These are phyloP conservation scores for Euwallacea fornicatus DNA, from an alignment of 1,140 invertebrate species.

Conservation along the genomic window DNA sequence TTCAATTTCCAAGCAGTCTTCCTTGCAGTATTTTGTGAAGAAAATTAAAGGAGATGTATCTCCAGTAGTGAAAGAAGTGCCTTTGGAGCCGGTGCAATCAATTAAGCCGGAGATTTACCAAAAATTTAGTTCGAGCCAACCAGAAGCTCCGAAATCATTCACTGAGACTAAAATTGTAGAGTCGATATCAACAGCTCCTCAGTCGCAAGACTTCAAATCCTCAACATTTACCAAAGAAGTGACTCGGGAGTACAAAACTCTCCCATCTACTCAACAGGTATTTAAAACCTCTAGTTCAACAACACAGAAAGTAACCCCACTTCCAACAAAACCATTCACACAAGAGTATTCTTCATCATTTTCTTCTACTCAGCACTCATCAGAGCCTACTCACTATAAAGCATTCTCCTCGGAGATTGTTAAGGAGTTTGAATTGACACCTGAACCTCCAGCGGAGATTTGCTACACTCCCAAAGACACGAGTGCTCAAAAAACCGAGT, in stretches of 20 bases:
- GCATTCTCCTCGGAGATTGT: constrained; percentile 39
- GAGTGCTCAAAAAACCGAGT: constrained; percentile 52
- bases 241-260: constrained; percentile 37
- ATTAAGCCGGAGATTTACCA: constrained; percentile 50
- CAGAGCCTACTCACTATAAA: constrained; percentile 41
- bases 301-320: constrained; percentile 28
- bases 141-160: constrained; percentile 23
- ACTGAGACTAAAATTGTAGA: constrained; percentile 46
- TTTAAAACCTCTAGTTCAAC: constrained; percentile 40
- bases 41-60: constrained; percentile 50
- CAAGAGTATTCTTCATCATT: constrained; percentile 36
- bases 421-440: constrained; percentile 62
- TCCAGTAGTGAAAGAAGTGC: constrained; percentile 44
- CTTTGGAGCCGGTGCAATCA: constrained; percentile 36
- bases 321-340: constrained; percentile 16
- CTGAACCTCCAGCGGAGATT: constrained; percentile 74
- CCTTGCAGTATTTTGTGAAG: constrained; percentile 52
- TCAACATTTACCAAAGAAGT: constrained; percentile 30
- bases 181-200: constrained; percentile 30
- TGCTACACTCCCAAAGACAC: constrained; percentile 59
- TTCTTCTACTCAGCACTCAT: constrained; percentile 36
- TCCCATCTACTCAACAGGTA: constrained; percentile 34
- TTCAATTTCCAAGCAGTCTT: constrained; percentile 54
- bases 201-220: constrained; percentile 40
- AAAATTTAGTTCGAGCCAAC: constrained; percentile 46